These are phyloP conservation scores for Hermodice carunculata DNA, from an alignment of 2,888 invertebrate species.

Conservation along the genomic window DNA sequence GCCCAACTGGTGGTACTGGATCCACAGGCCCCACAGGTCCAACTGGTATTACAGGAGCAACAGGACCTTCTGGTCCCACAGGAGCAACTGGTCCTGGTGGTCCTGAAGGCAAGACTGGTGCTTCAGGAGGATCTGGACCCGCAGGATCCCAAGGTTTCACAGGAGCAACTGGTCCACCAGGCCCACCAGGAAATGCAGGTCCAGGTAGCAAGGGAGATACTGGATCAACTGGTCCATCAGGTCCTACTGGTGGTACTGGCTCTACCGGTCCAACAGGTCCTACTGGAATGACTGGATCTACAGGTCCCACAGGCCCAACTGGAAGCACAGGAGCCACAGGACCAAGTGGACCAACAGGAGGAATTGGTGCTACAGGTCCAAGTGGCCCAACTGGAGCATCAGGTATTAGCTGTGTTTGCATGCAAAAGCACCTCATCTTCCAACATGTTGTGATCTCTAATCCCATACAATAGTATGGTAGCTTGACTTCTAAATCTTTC, in stretches of 20 bases:
- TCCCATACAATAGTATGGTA: too few relatives aligned
- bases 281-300: conserved; percentile 7
- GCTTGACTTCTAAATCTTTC: too few relatives aligned
- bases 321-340: conserved; percentile 6
- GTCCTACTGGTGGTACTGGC: conserved; percentile 25
- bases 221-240: conserved; percentile 22
- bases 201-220: conserved; percentile 22
- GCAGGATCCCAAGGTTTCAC: conserved; percentile 21
- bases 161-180: conserved; percentile 11
- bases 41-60: conserved; percentile 27
- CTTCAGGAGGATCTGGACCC: conserved; percentile 9
- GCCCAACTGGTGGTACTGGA: conserved; percentile 32
- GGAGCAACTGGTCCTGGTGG: conserved; percentile 15
- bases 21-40: conserved; percentile 18
- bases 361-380: conserved; percentile 11
- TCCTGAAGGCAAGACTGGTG: conserved; percentile 9
- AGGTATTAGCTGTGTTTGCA: too few relatives aligned
- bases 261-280: conserved; percentile 4
- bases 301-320: conserved; percentile 2
- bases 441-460: too few relatives aligned
- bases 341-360: conserved; percentile 23
- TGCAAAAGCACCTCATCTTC: too few relatives aligned
- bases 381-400: too few relatives aligned
- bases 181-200: conserved; percentile 6
- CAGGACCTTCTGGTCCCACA: conserved; percentile 14